phyloP scores from a whole-genome alignment of 2,797 vertebrate species.

The Geotrypetes seraphini region DNA sequence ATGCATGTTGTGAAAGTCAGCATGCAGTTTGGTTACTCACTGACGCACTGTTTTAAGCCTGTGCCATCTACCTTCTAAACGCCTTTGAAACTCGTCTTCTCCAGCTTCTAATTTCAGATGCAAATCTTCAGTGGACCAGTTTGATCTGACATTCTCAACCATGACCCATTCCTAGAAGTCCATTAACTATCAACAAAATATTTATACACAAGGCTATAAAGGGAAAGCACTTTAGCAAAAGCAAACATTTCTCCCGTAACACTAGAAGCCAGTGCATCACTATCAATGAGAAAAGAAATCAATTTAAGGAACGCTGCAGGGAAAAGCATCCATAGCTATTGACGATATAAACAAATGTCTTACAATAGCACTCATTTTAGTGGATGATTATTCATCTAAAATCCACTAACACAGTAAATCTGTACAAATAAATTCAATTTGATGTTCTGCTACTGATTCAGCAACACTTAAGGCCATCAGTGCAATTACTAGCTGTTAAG shows the following conservation, averaged over 20 bases:
- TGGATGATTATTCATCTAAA: slow-evolving; percentile 22
- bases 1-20: no score
- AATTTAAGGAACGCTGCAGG: slow-evolving; percentile 7
- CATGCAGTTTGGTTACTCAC: no score
- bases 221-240: slow-evolving; percentile 7
- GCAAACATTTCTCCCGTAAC: slow-evolving; percentile 4
- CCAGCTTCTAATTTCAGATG: background rate
- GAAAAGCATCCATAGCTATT: slow-evolving; percentile 1
- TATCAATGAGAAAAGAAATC: slow-evolving; percentile 19
- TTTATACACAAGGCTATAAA: slow-evolving; percentile 11
- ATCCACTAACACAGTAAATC: slow-evolving; percentile 30
- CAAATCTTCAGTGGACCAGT: background rate
- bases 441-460: slow-evolving; percentile 28
- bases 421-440: slow-evolving; percentile 31
- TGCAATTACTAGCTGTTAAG: slow-evolving; percentile 25
- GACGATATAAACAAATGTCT: slow-evolving; percentile 8
- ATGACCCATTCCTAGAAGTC: slow-evolving; percentile 7
- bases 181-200: slow-evolving; percentile 24
- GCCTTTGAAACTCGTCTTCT: no score
- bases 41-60: no score
- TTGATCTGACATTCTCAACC: slow-evolving; percentile 9
- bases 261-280: background rate
- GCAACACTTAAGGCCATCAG: slow-evolving; percentile 8
- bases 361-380: slow-evolving; percentile 16
- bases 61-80: no score